phyloP scores from a whole-genome alignment of 2,888 invertebrate genomes.

The Julus scanicus region DNA sequence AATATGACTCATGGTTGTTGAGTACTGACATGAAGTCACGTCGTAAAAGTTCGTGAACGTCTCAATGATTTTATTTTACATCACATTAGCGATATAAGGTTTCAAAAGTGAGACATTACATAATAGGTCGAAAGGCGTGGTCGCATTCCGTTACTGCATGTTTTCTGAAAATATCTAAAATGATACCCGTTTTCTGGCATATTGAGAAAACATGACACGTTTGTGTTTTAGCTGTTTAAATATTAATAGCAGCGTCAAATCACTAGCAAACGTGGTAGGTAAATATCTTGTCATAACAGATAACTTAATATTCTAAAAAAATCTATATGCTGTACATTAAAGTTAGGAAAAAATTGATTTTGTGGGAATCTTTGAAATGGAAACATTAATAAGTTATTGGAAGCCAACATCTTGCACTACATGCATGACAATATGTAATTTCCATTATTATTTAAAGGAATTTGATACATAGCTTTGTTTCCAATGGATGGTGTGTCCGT shows the following conservation, averaged over 20 bases:
- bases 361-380: too few species aligned
- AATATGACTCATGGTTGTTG: background rate
- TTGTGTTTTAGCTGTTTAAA: background rate
- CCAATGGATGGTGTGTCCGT: background rate
- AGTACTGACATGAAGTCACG: background rate
- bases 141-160: too few species aligned
- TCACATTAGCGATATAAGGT: background rate
- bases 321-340: too few species aligned
- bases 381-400: too few species aligned
- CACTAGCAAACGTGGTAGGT: too few species aligned
- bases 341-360: background rate
- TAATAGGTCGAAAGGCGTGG: constrained; percentile 22
- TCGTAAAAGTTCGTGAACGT: constrained; percentile 15
- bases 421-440: too few species aligned
- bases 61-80: constrained; percentile 9
- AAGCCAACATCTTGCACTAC: too few species aligned
- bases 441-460: too few species aligned
- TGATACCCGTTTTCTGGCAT: background rate
- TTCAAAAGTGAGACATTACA: background rate
- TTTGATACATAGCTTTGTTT: background rate
- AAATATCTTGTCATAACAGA: background rate
- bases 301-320: background rate
- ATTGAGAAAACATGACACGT: background rate
- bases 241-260: background rate
- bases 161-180: background rate